Base-by-base conservation (phyloP, 2,113 vertebrate species). In the Colinus virginianus region DNA sequence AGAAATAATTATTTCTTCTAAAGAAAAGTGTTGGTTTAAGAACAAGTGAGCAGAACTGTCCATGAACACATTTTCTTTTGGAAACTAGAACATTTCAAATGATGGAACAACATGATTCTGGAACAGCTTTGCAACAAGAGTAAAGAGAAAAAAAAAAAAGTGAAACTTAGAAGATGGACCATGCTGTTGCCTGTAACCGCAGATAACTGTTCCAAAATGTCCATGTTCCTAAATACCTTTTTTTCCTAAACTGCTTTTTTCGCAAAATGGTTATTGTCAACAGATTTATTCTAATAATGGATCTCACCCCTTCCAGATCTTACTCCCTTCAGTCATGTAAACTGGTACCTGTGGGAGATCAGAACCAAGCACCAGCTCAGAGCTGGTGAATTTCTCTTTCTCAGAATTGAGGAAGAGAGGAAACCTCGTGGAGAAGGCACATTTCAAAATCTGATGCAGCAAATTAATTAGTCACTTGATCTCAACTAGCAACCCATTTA, bases 391-490 rank as follows among this genome's bases (percentile, higher is more conserved):
- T 40, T 40, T 40, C 40, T 40, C 38, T 40, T 40, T 40, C 40
- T 40, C 10, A 26, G 34, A 30, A 59, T 30, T 63, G 28, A 67
- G 36, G 90, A 93, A 88, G 32, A 42, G 59, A 85, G 77, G 71
- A 89, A 82, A 53, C n/a, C 4, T 26, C 34, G 36, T 6, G 16
- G 34, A 76, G 28, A 79, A 90, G 89, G 46, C 1, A 74, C 46
- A 19, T 85, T 91, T 74, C 55, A 82, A 76, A 91, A 78, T 4
- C 32, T 61, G 71, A 49, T 40, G 42, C 19, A n/a, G 64, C 51
- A 91, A 80, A 86, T 68, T 22, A 88, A 84, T 83, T 88, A 56
- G 34, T 80, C 61, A 49, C 69, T 74, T 85, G 51, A 63, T 85
- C 55, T 80, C 55, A 59, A 6, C 55, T 89, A 72, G 71, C 21